Evolutionary conservation across 2,113 vertebrate species (phyloP).

Genomic region (Sakesphorus luctuosus): DNA sequence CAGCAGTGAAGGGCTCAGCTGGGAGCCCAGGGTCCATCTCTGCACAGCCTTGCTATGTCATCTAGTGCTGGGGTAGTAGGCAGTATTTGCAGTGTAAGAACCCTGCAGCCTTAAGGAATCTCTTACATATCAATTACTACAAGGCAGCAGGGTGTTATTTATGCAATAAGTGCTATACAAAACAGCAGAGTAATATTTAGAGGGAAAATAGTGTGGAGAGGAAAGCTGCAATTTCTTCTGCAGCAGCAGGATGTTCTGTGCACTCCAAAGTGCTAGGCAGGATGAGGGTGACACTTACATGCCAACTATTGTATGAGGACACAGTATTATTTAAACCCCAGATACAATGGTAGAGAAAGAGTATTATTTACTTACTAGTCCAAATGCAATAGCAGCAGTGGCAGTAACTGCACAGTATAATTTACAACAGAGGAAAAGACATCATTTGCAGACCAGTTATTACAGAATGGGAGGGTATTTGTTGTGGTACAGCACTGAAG

Average conservation of each 20-base stretch:
- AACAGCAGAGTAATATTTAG: slow-evolving; percentile 39
- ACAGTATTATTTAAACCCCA: slow-evolving; percentile 61
- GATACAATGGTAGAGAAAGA: slow-evolving; percentile 12
- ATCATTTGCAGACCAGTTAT: slow-evolving; percentile 37
- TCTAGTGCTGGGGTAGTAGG: background rate
- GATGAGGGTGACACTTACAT: slow-evolving; percentile 32
- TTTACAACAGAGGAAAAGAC: slow-evolving; percentile 55
- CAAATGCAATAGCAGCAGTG: background rate
- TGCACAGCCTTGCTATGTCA: background rate
- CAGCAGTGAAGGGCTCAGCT: background rate
- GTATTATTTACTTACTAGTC: slow-evolving; percentile 43
- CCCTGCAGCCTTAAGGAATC: background rate
- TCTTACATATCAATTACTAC: background rate
- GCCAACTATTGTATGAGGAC: slow-evolving; percentile 2
- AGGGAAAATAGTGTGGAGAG: background rate
- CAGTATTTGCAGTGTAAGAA: background rate
- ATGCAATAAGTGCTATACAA: background rate
- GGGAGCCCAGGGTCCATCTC: background rate
- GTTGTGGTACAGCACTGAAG: background rate
- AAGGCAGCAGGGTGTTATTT: slow-evolving; percentile 43
- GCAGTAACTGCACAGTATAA: slow-evolving; percentile 29
- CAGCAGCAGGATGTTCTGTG: slow-evolving; percentile 12
- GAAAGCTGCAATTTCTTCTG: slow-evolving; percentile 54
- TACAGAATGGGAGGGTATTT: slow-evolving; percentile 28
- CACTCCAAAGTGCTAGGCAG: background rate